Conservation (phyloP, 2,797 vertebrate species). For the Microctenopoma lineatum region DNA sequence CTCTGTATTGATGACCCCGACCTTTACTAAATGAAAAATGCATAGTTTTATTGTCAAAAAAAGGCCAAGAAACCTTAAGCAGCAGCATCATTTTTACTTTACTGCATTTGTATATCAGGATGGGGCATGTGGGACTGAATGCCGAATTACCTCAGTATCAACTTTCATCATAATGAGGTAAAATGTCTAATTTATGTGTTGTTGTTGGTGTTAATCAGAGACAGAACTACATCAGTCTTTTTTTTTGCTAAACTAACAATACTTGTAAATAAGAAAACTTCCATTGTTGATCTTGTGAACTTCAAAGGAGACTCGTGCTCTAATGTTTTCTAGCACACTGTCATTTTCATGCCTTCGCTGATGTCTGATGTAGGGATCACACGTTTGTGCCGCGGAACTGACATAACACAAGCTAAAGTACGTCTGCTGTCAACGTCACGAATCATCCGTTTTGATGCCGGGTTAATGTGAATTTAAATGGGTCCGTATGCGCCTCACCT, state of each 20-base stretch:
- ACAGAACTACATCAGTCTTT: background rate
- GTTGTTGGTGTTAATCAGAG: background rate
- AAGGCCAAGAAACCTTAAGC: background rate
- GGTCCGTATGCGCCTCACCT: conserved; percentile 78
- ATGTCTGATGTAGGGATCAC: conserved; percentile 48
- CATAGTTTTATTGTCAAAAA: background rate
- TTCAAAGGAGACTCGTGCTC: background rate
- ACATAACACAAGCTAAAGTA: conserved; percentile 74
- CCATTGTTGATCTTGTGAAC: background rate
- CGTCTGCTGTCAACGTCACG: conserved; percentile 74
- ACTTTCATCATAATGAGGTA: background rate
- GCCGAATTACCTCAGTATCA: background rate
- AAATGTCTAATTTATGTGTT: background rate
- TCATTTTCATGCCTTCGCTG: conserved; percentile 33
- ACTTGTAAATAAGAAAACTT: background rate
- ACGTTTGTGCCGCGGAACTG: conserved; percentile 73
- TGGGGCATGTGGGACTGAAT: background rate
- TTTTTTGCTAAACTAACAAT: background rate
- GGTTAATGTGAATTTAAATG: conserved; percentile 85
- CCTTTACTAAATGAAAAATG: background rate
- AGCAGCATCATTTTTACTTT: background rate
- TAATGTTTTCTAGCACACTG: conserved; percentile 4
- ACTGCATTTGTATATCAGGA: conserved; percentile 11
- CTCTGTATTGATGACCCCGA: background rate
- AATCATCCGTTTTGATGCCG: conserved; percentile 82